Percentiles rank a stretch among this genome's conserved stretches.
phyloP scores from a whole-genome alignment of 2,888 invertebrate genomes.

The Lasioglossum leucozonium region DNA sequence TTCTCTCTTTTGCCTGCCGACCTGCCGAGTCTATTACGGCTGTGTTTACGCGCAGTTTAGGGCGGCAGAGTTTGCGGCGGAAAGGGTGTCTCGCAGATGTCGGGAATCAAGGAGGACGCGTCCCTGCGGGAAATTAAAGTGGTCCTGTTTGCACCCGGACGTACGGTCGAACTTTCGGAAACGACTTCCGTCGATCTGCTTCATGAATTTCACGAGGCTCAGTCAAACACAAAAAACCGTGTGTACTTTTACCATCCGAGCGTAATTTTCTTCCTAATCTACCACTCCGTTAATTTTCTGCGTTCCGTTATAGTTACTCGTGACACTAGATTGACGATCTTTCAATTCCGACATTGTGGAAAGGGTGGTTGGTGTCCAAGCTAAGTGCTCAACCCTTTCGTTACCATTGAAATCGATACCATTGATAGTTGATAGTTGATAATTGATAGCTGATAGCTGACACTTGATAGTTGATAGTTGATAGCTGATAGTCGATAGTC shows the following conservation, averaged over 20 bases:
- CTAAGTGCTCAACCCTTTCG: too few relatives aligned
- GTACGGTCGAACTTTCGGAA: not conserved
- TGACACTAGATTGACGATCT: not conserved
- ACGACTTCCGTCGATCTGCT: not conserved
- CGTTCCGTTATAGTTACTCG: not conserved
- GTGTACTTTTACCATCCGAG: not conserved
- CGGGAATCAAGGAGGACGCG: not conserved
- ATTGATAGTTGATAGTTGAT: too few relatives aligned
- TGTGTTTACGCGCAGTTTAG: slow-evolving; percentile 23
- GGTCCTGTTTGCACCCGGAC: not conserved
- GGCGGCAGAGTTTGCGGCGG: not conserved
- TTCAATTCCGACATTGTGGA: not conserved
- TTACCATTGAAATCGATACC: too few relatives aligned
- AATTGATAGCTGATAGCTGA: too few relatives aligned
- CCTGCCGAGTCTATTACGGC: slow-evolving; percentile 8
- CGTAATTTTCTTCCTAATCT: too few relatives aligned
- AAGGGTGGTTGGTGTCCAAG: not conserved
- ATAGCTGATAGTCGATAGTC: too few relatives aligned
- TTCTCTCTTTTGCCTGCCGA: not conserved
- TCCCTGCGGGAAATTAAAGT: not conserved
- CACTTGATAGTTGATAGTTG: too few relatives aligned
- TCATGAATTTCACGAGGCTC: not conserved
- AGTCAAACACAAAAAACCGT: not conserved
- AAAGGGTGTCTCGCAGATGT: slow-evolving; percentile 35
- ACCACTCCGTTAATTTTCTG: too few relatives aligned